Conservation (phyloP, 2,113 vertebrate genomes). For the Sardina pilchardus region DNA sequence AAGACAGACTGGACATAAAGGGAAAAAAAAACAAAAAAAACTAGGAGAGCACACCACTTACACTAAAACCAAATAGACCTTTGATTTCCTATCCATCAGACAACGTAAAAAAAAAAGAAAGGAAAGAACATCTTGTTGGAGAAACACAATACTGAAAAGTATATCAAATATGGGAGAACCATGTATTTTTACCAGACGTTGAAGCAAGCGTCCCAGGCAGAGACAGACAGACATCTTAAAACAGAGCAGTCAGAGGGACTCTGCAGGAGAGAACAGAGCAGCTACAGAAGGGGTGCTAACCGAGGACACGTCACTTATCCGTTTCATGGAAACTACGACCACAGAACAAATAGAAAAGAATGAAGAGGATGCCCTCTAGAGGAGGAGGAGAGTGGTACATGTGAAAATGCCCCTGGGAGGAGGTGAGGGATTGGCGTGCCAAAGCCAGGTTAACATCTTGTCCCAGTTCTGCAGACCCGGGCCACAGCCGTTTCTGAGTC, state of each 20-base stretch:
- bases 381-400: neutral
- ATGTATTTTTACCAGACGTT: neutral
- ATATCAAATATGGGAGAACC: neutral
- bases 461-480: neutral
- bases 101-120: neutral
- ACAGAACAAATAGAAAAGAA: constrained; percentile 46
- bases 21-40: neutral
- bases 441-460: neutral
- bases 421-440: neutral
- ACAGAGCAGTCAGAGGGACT: constrained; percentile 13
- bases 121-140: no score
- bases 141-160: neutral
- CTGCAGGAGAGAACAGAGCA: constrained; percentile 31
- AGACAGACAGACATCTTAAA: constrained; percentile 13
- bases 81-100: neutral
- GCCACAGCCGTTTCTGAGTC: neutral
- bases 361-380: constrained; percentile 8
- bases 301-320: constrained; percentile 21
- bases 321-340: constrained; percentile 76
- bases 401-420: neutral
- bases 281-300: neutral
- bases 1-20: neutral
- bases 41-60: neutral
- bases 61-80: neutral
- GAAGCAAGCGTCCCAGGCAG: neutral